Percentiles rank a stretch among this genome's conserved stretches.
These are phyloP conservation scores for Carabus problematicus DNA, from an alignment of 2,888 invertebrate genomes.

Conservation along the genomic window DNA sequence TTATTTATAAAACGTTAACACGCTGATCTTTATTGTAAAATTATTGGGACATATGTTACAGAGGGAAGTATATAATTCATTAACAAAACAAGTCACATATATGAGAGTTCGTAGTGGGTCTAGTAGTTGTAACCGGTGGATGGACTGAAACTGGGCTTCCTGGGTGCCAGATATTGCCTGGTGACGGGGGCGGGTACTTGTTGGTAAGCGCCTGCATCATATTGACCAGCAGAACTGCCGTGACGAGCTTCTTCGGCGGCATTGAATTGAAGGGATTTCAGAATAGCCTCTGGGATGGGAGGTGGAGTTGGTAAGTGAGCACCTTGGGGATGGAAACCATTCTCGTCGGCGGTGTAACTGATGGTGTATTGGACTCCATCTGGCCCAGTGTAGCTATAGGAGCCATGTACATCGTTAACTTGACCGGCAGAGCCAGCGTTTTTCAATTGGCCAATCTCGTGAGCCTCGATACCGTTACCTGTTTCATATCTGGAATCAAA, in stretches of 20 bases:
- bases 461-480: conserved; percentile 68
- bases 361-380: conserved; percentile 69
- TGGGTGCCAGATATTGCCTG: conserved; percentile 17
- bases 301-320: conserved; percentile 65
- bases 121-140: conserved; percentile 37
- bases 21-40: not conserved
- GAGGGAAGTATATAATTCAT: not conserved
- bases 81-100: not conserved
- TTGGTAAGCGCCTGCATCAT: conserved; percentile 43
- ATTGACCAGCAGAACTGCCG: conserved; percentile 44
- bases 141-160: conserved; percentile 32
- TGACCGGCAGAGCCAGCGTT: conserved; percentile 66
- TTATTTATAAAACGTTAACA: not conserved
- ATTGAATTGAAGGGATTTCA: conserved; percentile 59
- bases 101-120: not conserved
- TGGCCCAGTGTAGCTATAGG: conserved; percentile 69
- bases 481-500: conserved; percentile 66
- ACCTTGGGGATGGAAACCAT: conserved; percentile 68
- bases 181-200: not conserved
- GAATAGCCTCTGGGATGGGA: conserved; percentile 66
- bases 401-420: conserved; percentile 65
- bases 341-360: conserved; percentile 71
- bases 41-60: not conserved
- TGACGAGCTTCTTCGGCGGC: conserved; percentile 51
- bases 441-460: conserved; percentile 68